Base-by-base conservation (phyloP, 2,888 invertebrate species). In the Phania funesta region DNA sequence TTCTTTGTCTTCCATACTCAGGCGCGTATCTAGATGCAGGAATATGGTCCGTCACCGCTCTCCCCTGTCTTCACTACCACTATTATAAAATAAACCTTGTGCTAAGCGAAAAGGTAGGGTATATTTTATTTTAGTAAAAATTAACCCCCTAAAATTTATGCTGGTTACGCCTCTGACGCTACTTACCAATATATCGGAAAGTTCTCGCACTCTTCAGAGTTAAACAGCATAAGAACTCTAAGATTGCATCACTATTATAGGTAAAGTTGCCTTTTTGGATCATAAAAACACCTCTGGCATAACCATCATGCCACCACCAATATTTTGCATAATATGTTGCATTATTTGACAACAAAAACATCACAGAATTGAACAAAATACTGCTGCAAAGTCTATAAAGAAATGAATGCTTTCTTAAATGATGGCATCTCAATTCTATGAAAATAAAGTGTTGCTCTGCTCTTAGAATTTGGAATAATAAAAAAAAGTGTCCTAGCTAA, bases 391-490 rank as follows among this genome's bases (percentile, higher is more conserved):
- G 74, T 78, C 82, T 70, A 82, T 82, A 70, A 82, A 82, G 76
- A 41, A 78, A 70, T 68, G 78, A 82, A 75, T 82, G 82, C 78
- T 82, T 82, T 65, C 78, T 78, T 82, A 82, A 78, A 82, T 82
- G 82, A 82, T 82, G 82, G 56, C 82, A 82, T 82, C n/a, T n/a
- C 82, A 82, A 78, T 82, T 82, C 82, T 78, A 41, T 82, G 82
- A 82, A 82, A 82, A 70, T 78, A 75, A 78, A 82, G 82, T 82
- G 77, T 77, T 68, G 76, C 74, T 54, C 62, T 58, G 71, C 50
- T 62, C 75, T 70, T 80, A 50, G 76, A 77, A 60, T 68, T 64
- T 20, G 7, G 48, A 44, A 75, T 13, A 68, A 54, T 24, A 46
- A 35, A n/a, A 22, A 22, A 46, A 24, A 5, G 29, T 16, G 1